These are phyloP conservation scores for Pedicia rivosa DNA, from an alignment of 2,888 invertebrate genomes.

Conservation along the genomic window DNA sequence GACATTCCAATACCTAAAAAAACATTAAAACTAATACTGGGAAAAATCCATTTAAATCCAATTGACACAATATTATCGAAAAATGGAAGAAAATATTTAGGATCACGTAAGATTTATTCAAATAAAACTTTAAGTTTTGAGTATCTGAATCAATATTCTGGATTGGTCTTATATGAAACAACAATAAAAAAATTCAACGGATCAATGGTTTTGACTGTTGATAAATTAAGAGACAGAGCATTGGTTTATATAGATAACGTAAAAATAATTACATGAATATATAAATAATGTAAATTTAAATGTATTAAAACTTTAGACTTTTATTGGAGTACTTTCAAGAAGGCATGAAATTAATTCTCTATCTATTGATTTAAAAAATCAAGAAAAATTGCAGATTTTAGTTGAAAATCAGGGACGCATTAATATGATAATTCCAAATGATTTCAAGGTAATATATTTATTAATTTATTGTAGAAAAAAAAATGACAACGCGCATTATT, in stretches of 20 bases:
- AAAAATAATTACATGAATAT: no score
- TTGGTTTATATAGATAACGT: conserved; percentile 48
- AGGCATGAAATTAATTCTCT: conserved; percentile 22
- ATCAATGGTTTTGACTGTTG: conserved; percentile 30
- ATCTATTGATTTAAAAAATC: conserved; percentile 21
- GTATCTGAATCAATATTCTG: conserved; percentile 41
- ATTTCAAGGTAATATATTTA: conserved; percentile 37
- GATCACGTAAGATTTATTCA: conserved; percentile 20
- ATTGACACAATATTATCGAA: conserved; percentile 33
- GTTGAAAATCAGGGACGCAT: conserved; percentile 74
- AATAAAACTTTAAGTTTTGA: conserved; percentile 46
- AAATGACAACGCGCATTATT: no score
- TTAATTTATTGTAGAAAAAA: no score
- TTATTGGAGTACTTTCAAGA: conserved; percentile 25
- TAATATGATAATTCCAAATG: conserved; percentile 37
- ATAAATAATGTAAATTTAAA: not conserved
- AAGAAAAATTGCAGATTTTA: conserved; percentile 34
- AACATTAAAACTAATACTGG: conserved; percentile 48
- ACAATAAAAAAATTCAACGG: conserved; percentile 24
- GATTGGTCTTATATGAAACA: conserved; percentile 48
- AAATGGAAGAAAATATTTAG: conserved; percentile 20
- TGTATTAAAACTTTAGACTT: no score
- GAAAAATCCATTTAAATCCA: conserved; percentile 37
- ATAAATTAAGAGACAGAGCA: conserved; percentile 47
- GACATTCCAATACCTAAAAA: conserved; percentile 37